phyloP scores from a whole-genome alignment of 2,888 invertebrate species.

The Xestia xanthographa region DNA sequence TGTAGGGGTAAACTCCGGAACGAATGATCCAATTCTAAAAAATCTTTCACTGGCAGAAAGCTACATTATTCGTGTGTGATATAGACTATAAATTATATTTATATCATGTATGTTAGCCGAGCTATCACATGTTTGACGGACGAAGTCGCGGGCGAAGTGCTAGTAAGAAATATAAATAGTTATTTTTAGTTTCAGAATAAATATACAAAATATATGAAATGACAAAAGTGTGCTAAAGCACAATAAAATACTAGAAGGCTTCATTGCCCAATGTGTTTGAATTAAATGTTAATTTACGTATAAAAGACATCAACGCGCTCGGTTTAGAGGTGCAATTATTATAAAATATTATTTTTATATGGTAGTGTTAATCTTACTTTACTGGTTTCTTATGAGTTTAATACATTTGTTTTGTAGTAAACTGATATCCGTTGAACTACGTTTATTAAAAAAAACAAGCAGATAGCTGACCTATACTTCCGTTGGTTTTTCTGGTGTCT shows the following conservation, averaged over 20 bases:
- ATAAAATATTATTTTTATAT: not conserved
- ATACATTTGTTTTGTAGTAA: no score
- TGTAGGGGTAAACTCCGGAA: no score
- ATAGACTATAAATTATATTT: no score
- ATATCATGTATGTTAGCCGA: no score
- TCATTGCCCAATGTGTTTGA: not conserved
- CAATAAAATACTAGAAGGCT: not conserved
- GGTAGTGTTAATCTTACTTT: not conserved
- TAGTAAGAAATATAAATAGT: not conserved
- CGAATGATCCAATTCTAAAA: no score
- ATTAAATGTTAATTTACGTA: constrained; percentile 31
- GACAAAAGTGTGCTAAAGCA: not conserved
- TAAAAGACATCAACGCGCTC: constrained; percentile 82
- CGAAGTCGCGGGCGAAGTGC: no score
- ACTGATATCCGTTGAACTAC: not conserved
- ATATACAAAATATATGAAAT: not conserved
- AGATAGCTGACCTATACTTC: not conserved
- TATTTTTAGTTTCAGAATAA: not conserved
- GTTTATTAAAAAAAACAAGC: not conserved
- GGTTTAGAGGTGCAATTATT: not conserved
- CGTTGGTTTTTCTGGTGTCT: not conserved
- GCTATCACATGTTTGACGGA: no score
- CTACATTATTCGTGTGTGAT: no score
- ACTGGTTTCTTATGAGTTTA: not conserved
- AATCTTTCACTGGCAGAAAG: no score